Evolutionary conservation across 2,888 invertebrate species (phyloP), one percentile per base, ranked within the genome.

Genomic region (Chydorus sphaericus): DNA sequence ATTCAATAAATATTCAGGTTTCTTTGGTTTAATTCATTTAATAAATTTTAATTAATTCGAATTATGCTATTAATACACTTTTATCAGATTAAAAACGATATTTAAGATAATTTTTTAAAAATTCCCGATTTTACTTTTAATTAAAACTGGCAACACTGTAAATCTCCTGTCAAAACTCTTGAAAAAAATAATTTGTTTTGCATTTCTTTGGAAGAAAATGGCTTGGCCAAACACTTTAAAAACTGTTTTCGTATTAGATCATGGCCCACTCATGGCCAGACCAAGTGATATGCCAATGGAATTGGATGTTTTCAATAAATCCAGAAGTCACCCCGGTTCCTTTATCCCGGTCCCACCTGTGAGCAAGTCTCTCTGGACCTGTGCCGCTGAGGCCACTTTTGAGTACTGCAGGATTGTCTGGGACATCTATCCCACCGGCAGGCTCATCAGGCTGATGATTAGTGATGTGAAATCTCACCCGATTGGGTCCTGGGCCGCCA

Each of bases 351-450:
- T 89, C 44, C 82, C 85, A 6, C 87, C 91, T 1, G 83, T 96
- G 59, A 83, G 82, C 60, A 97, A 97, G 71, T 86, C 90, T 1
- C 69, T 97, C 55, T 98, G 97, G 97, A 96, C 94, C 0, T 92
- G 89, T 65, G 86, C 88, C 62, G 88, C 96, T 0, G 97, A 97
- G 74, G 85, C 91, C 1, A 85, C 91, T 0, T 80, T 96, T 58
- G 98, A 98, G 70, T 97, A 96, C 68, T 91, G 93, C 64, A 80
- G 97, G 26, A 89, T 98, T 62, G 89, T 93, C 1, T 93, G 91
- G 87, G 97, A 98, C 71, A 75, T 97, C n/a, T 96, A 91, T 74
- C 92, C 94, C 1, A 79, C 80, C 58, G 86, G 85, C 58, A 89
- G 91, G 75, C 71, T 90, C 70, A 87, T 89, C 74, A 68, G 71